Evolutionary conservation across 2,797 vertebrate genomes (phyloP), one percentile per base, ranked within the genome.

Genomic region (Sus cebifrons): DNA sequence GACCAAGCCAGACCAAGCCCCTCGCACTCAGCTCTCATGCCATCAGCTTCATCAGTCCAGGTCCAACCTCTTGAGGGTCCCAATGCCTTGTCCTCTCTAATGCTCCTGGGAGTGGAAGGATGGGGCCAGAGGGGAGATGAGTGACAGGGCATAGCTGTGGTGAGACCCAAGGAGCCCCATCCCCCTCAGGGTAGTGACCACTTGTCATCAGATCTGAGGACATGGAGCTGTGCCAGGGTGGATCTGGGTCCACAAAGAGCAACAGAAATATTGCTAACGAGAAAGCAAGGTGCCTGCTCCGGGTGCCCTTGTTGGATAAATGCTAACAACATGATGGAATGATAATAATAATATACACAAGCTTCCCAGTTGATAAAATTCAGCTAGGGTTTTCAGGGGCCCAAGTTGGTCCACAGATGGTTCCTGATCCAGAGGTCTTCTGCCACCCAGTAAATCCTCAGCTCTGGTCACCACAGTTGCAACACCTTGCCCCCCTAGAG

Each of bases 321-420:
- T 23, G 6, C 36, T 83, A 21, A 49, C 6, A 75, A 56, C 21
- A 64, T 12, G n/a, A 49, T 44, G 8, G 36, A 27, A 60, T 14
- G 32, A 60, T 14, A 64, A 17, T 44, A 67, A 60, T 12, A 6
- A 15, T 16, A 23, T 56, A 25, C 52, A 23, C 14, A 54, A 70
- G 20, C 60, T 96, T 78, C 64, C 85, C 78, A 65, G n/a, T 15
- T 36, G 71, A 52, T 84, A 40, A 88, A 81, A 77, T n/a, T 86
- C n/a, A 78, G 25, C 49, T 15, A 79, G 36, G 54, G n/a, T 49
- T 88, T 74, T 93, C 11, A 65, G 52, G 18, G 68, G 6, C 36
- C 70, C 29, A 11, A 11, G 12, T 4, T 56, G n/a, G 29, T 62
- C 74, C 71, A 36, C 21, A 81, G 49, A 54, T 1, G 49, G 3